Evolutionary conservation across 2,113 vertebrate genomes (phyloP).

Genomic region (Chitala chitala): DNA sequence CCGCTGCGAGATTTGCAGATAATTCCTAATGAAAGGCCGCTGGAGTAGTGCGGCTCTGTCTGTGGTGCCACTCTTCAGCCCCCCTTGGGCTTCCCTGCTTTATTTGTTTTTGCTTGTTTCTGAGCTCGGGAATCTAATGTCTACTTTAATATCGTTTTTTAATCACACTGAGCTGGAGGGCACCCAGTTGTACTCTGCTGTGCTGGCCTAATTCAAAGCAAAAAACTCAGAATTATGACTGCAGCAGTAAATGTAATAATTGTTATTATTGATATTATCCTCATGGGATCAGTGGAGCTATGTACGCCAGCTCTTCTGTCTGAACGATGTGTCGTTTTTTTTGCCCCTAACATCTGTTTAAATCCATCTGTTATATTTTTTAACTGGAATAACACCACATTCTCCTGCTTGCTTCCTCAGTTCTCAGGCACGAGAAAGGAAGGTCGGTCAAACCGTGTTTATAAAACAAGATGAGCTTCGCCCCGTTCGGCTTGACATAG

Average conservation of each 20-base stretch:
- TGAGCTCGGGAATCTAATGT: constrained; percentile 46
- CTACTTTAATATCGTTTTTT: constrained; percentile 65
- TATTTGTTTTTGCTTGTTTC: constrained; percentile 49
- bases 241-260: constrained; percentile 39
- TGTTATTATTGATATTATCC: constrained; percentile 45
- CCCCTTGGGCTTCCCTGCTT: constrained; percentile 49
- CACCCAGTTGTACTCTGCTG: constrained; percentile 49
- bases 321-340: constrained; percentile 21
- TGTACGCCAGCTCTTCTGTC: constrained; percentile 16
- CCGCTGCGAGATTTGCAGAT: constrained; percentile 47
- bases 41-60: constrained; percentile 36
- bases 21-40: constrained; percentile 53
- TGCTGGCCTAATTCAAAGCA: constrained; percentile 53
- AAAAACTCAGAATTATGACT: constrained; percentile 30
- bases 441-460: constrained; percentile 30
- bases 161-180: constrained; percentile 55
- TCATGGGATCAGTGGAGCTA: constrained; percentile 18
- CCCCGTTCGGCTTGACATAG: constrained; percentile 21
- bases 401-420: constrained; percentile 22
- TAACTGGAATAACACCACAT: constrained; percentile 2
- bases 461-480: constrained; percentile 29
- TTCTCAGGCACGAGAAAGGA: constrained; percentile 20
- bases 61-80: constrained; percentile 18
- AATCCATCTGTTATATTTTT: constrained; percentile 52
- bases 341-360: constrained; percentile 46